These are phyloP conservation scores for Acanthurus tractus DNA, from an alignment of 2,797 vertebrate genomes.

Conservation along the genomic window DNA sequence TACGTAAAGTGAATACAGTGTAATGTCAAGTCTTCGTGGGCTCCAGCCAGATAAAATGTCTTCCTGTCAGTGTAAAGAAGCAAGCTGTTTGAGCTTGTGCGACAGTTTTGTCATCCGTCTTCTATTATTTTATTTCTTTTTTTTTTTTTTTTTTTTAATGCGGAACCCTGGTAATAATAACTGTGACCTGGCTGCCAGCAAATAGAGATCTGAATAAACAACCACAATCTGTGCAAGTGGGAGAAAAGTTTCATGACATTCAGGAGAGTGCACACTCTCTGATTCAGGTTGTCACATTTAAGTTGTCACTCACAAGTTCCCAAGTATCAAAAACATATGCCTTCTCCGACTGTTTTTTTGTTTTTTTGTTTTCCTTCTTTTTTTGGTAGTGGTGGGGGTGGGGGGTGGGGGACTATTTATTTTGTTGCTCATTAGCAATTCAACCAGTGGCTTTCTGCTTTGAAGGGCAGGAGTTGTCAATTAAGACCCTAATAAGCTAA, in stretches of 20 bases:
- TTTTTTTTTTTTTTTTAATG: constrained; percentile 20
- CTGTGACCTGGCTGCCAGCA: constrained; percentile 49
- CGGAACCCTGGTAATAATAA: constrained; percentile 15
- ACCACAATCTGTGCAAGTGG: constrained; percentile 26
- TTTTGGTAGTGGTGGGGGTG: neutral
- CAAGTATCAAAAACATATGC: constrained; percentile 73
- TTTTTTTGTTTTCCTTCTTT: constrained; percentile 26
- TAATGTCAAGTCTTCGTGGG: constrained; percentile 4
- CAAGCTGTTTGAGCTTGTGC: neutral
- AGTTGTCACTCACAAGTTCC: constrained; percentile 46
- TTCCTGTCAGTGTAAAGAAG: constrained; percentile 12
- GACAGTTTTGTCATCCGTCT: constrained; percentile 20
- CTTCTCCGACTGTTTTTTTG: constrained; percentile 35
- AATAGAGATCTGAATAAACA: constrained; percentile 37
- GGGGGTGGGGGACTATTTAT: constrained; percentile 44
- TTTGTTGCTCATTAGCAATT: constrained; percentile 74
- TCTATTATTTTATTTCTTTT: neutral
- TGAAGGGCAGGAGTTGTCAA: constrained; percentile 80
- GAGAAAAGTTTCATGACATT: constrained; percentile 24
- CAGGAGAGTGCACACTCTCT: constrained; percentile 2
- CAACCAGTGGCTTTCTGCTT: constrained; percentile 71
- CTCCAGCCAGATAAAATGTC: constrained; percentile 33
- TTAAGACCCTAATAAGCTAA: constrained; percentile 76
- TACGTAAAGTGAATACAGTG: constrained; percentile 19
- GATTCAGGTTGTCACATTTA: constrained; percentile 36